phyloP scores from a whole-genome alignment of 2,113 vertebrate genomes.

The Petrocephalus microphthalmus region DNA sequence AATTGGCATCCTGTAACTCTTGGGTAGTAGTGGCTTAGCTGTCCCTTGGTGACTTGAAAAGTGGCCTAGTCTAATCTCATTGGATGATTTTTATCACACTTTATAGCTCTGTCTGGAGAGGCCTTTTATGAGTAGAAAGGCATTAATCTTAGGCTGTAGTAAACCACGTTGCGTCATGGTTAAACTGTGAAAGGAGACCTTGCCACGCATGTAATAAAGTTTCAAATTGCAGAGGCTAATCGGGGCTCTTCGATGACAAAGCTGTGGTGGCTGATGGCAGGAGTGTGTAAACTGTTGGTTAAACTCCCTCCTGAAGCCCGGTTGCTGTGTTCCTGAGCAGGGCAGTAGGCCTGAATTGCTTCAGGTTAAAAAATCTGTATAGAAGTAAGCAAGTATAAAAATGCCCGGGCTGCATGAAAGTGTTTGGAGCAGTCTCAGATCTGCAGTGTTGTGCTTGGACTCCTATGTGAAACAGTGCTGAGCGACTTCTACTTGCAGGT shows the following conservation, averaged over 20 bases:
- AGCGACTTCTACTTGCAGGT: slow-evolving; percentile 52
- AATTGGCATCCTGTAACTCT: background rate
- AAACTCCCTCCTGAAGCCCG: background rate
- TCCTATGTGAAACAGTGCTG: background rate
- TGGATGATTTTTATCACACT: background rate
- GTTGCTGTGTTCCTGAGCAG: background rate
- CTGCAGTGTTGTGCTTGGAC: background rate
- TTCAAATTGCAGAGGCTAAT: background rate
- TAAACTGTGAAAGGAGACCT: background rate
- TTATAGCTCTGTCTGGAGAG: slow-evolving; percentile 9
- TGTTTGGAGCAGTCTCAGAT: background rate
- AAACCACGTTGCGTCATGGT: slow-evolving; percentile 5
- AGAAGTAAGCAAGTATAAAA: background rate
- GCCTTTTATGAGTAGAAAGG: background rate
- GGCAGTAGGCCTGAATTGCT: background rate
- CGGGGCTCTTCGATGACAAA: background rate
- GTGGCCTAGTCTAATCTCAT: background rate
- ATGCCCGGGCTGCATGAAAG: background rate
- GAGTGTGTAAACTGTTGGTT: background rate
- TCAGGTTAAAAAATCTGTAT: background rate
- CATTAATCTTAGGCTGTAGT: background rate
- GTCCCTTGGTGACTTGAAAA: background rate
- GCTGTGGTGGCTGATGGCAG: background rate
- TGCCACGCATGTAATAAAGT: background rate
- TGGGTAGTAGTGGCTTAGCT: background rate